These are phyloP conservation scores for Laothoe populi DNA, from an alignment of 2,888 invertebrate species.

Conservation along the genomic window DNA sequence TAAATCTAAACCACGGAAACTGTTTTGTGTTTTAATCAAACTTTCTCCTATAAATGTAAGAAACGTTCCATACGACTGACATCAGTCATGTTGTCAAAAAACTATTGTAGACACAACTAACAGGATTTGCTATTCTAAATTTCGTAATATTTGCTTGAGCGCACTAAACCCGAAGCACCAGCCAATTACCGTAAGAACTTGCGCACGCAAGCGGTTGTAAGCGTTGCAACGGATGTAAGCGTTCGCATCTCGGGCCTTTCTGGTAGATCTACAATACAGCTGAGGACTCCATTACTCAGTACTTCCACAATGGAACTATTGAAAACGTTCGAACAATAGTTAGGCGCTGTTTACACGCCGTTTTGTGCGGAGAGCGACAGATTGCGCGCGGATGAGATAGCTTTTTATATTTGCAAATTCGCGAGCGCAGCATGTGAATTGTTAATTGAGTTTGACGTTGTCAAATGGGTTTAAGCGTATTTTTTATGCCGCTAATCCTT, in stretches of 20 bases:
- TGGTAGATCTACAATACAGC: constrained; percentile 18
- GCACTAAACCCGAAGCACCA: constrained; percentile 4
- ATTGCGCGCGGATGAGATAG: constrained; percentile 44
- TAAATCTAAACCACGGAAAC: no score
- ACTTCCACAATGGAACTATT: constrained; percentile 58
- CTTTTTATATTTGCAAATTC: constrained; percentile 24
- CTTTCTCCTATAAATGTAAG: no score
- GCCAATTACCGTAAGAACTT: constrained; percentile 23
- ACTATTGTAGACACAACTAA: no score
- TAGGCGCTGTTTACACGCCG: constrained; percentile 61
- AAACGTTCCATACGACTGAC: no score
- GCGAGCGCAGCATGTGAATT: constrained; percentile 14
- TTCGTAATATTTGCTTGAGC: constrained; percentile 5
- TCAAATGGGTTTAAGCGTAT: constrained; percentile 9
- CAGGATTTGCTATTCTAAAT: no score
- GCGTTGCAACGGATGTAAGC: neutral
- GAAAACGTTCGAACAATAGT: constrained; percentile 68
- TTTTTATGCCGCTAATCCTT: constrained; percentile 5
- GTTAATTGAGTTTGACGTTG: constrained; percentile 15
- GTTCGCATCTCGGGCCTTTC: constrained; percentile 14
- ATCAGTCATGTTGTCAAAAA: no score
- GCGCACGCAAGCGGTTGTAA: constrained; percentile 14
- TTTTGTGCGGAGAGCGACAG: constrained; percentile 50
- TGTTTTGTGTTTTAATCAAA: no score
- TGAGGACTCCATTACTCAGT: constrained; percentile 15